Conservation (phyloP, 2,888 invertebrate species). For the Philereme transversata region DNA sequence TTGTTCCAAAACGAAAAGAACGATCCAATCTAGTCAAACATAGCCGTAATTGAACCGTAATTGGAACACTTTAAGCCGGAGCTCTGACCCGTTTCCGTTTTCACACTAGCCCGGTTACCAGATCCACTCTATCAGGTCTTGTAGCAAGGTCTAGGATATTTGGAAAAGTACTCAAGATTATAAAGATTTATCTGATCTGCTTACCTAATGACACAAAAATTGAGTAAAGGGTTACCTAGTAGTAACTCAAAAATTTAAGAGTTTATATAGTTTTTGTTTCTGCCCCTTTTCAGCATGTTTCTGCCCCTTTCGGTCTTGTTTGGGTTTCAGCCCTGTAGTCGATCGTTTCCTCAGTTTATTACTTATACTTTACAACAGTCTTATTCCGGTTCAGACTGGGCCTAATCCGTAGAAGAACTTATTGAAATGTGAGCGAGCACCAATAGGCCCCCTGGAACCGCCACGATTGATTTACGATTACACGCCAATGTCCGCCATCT, state of each 20-base stretch:
- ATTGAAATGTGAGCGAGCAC: constrained; percentile 27
- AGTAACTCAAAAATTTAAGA: too few relatives aligned
- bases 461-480: constrained; percentile 26
- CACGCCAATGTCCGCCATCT: constrained; percentile 26
- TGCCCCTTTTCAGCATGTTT: too few relatives aligned
- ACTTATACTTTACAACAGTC: constrained; percentile 12
- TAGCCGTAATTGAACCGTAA: constrained; percentile 21
- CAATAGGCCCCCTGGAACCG: constrained; percentile 7
- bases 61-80: constrained; percentile 22
- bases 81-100: constrained; percentile 4
- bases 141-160: not conserved
- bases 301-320: too few relatives aligned
- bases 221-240: too few relatives aligned
- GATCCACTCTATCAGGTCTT: not conserved
- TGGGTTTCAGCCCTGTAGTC: constrained; percentile 5
- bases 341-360: constrained; percentile 12
- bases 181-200: too few relatives aligned
- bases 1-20: constrained; percentile 15
- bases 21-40: constrained; percentile 19
- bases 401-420: constrained; percentile 13
- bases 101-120: constrained; percentile 18
- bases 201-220: too few relatives aligned
- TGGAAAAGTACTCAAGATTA: too few relatives aligned
- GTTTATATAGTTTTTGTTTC: too few relatives aligned
- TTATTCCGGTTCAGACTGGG: constrained; percentile 18